Evolutionary conservation across 2,797 vertebrate species (phyloP).

Genomic region (Sus cebifrons): DNA sequence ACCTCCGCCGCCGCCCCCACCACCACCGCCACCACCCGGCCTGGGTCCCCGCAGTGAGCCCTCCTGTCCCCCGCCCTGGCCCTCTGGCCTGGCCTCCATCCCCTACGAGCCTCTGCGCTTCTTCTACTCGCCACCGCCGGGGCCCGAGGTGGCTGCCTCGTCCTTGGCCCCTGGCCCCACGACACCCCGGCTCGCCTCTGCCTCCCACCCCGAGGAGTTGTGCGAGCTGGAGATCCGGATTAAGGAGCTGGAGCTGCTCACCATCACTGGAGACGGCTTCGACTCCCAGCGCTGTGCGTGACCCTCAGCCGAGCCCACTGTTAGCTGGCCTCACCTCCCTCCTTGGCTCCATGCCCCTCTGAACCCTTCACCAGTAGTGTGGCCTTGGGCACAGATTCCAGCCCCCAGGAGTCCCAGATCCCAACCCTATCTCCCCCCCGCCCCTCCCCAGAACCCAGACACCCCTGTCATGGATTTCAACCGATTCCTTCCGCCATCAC

Average conservation of each 20-base stretch:
- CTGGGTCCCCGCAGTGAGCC: conserved; percentile 67
- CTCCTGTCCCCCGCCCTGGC: conserved; percentile 81
- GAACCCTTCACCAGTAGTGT: not conserved
- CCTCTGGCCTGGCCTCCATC: conserved; percentile 86
- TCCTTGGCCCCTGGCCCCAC: not conserved
- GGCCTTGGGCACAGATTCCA: not conserved
- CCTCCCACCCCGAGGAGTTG: conserved; percentile 85
- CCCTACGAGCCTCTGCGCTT: conserved; percentile 89
- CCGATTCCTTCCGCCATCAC: not conserved
- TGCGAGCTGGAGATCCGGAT: conserved; percentile 90
- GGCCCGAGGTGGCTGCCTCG: conserved; percentile 43
- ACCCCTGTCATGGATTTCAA: conserved; percentile 4
- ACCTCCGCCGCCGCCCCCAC: conserved; percentile 65
- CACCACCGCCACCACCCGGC: conserved; percentile 36
- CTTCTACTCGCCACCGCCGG: conserved; percentile 85
- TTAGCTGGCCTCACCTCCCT: not conserved
- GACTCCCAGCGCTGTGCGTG: conserved; percentile 89
- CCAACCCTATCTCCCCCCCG: not conserved
- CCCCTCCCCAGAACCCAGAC: not conserved
- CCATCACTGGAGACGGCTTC: conserved; percentile 88
- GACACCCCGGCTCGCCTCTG: conserved; percentile 71
- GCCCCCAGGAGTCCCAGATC: not conserved
- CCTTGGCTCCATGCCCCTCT: not conserved
- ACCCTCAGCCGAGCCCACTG: not conserved
- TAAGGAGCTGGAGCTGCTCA: conserved; percentile 90